phyloP scores from a whole-genome alignment of 2,113 vertebrate genomes.

The Brienomyrus brachyistius region DNA sequence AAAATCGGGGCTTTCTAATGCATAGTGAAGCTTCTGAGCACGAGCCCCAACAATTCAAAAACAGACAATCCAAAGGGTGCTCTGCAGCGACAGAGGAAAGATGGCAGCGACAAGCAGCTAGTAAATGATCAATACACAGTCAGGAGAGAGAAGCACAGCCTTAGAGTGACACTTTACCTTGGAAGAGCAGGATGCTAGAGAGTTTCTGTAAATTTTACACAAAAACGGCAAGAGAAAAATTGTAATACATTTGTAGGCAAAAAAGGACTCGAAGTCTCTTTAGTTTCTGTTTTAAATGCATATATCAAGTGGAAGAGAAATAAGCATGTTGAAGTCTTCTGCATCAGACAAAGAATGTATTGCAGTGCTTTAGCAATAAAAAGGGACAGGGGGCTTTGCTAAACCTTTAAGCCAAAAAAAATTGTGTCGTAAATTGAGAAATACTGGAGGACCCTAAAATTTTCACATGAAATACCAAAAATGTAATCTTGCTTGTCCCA shows the following conservation, averaged over 20 bases:
- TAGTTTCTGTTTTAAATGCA: conserved; percentile 55
- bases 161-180: conserved; percentile 99
- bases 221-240: conserved; percentile 99
- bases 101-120: conserved; percentile 27
- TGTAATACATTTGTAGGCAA: conserved; percentile 96
- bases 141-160: conserved; percentile 72
- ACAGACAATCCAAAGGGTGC: conserved; percentile 29
- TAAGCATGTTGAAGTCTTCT: conserved; percentile 39
- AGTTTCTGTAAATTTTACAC: conserved; percentile 99
- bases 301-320: conserved; percentile 41
- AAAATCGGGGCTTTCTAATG: background rate
- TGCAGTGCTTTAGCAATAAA: conserved; percentile 23
- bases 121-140: conserved; percentile 43
- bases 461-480: conserved; percentile 8
- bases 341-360: conserved; percentile 42
- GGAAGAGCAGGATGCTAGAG: conserved; percentile 95
- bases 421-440: background rate
- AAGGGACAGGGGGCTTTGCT: conserved; percentile 48
- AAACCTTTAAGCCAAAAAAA: conserved; percentile 16
- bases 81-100: conserved; percentile 23
- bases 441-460: conserved; percentile 24
- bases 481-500: background rate
- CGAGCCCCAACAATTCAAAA: conserved; percentile 5
- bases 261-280: conserved; percentile 63
- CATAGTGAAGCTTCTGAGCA: background rate